A percentile compares a stretch with the other conserved stretches of the same genome.
Evolutionary conservation across 2,888 invertebrate species (phyloP).

Genomic region (Eilema sororculum): DNA sequence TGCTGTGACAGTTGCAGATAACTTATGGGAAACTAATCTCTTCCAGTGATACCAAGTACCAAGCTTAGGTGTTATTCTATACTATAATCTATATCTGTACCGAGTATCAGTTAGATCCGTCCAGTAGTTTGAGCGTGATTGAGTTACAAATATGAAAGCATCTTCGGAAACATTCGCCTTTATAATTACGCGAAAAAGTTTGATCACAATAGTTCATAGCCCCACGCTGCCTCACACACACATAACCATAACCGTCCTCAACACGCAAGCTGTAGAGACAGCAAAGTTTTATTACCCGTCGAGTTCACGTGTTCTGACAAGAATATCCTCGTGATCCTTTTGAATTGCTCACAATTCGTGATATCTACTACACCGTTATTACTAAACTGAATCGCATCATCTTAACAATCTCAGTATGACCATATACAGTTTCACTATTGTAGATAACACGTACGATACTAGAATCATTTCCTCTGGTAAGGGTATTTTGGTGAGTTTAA

Average conservation of each 20-base stretch:
- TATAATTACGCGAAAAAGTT: no score
- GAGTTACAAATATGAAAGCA: no score
- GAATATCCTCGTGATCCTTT: not conserved
- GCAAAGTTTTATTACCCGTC: not conserved
- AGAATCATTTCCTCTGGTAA: not conserved
- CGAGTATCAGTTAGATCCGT: no score
- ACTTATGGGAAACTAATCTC: no score
- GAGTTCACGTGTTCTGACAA: not conserved
- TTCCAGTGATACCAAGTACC: no score
- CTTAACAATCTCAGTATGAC: not conserved
- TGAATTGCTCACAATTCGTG: not conserved
- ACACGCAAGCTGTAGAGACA: no score
- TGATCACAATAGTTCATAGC: not conserved
- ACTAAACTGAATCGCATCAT: not conserved
- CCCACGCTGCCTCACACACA: not conserved
- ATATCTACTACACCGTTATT: not conserved
- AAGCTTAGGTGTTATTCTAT: no score
- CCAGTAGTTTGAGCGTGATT: no score
- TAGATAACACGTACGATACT: not conserved
- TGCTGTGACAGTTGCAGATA: no score
- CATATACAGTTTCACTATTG: not conserved
- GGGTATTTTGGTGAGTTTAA: constrained; percentile 17
- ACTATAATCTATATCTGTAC: no score
- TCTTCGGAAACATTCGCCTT: no score
- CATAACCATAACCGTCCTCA: not conserved